These are phyloP conservation scores for Epicauta chinensis DNA, from an alignment of 1,140 invertebrate genomes.

Conservation along the genomic window DNA sequence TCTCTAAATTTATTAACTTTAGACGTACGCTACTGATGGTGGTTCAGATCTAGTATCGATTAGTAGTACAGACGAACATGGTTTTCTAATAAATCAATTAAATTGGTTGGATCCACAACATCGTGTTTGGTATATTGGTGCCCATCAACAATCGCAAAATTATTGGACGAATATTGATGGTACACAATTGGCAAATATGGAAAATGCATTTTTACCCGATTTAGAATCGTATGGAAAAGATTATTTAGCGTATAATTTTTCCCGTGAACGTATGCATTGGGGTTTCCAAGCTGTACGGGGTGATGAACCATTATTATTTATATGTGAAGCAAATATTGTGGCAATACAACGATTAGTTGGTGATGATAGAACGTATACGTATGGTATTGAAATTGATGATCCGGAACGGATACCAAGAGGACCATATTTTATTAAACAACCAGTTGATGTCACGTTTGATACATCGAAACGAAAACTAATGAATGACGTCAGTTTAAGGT, in stretches of 20 bases:
- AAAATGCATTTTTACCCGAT: constrained; percentile 71
- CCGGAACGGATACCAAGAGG: constrained; percentile 74
- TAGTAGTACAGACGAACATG: constrained; percentile 78
- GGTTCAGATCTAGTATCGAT: constrained; percentile 75
- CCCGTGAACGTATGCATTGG: constrained; percentile 68
- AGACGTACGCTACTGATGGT: constrained; percentile 47
- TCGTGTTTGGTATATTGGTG: constrained; percentile 79
- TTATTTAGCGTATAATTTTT: constrained; percentile 62
- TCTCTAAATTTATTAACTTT: constrained; percentile 14
- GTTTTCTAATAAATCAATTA: constrained; percentile 73
- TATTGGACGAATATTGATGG: constrained; percentile 83
- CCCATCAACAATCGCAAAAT: constrained; percentile 62
- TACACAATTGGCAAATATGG: constrained; percentile 66
- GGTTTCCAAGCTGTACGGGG: constrained; percentile 75
- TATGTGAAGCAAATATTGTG: constrained; percentile 76
- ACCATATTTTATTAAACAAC: constrained; percentile 83
- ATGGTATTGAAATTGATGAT: constrained; percentile 70
- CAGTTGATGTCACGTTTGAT: constrained; percentile 76
- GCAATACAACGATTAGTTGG: constrained; percentile 58
- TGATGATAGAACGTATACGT: constrained; percentile 74
- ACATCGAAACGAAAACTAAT: constrained; percentile 60
- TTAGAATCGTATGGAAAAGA: constrained; percentile 45
- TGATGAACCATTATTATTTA: constrained; percentile 69
- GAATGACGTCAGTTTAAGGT: constrained; percentile 67
- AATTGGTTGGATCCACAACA: constrained; percentile 77